Base-by-base conservation (phyloP, 2,113 vertebrate genomes). In the Atlantisia rogersi region DNA sequence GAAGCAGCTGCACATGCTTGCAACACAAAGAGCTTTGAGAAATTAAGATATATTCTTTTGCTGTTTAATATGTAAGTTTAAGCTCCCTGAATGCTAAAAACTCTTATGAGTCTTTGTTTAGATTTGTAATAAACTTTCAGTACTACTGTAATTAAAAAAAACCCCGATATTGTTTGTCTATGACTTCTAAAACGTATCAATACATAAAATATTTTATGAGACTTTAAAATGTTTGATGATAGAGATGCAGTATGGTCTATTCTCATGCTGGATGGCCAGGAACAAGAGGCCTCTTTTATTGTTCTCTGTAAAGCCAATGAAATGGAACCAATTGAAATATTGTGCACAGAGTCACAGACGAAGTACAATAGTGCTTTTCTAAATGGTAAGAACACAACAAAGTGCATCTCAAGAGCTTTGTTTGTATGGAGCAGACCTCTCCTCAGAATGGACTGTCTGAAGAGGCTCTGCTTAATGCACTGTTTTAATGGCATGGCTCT, bases 341-440 rank as follows among this genome's bases (percentile, higher is more conserved):
- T 91, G 87, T 74, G 77, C 82, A 86, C 15, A 60, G 69, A 96
- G 90, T 93, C 88, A 86, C 90, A 98, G 94, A 80, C 78, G 92
- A 39, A 67, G 87, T 48, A 80, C 94, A 96, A 95, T 63, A 97
- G 94, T 0, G 24, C 44, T 96, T 94, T 95, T 82, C 94, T 94
- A 77, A 96, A 95, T 76, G 84, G 84, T 77, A 82, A 91, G 81
- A 96, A 94, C 42, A 19, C 91, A 97, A 94, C 94, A 94, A 96
- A 97, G 90, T 97, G 96, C 56, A 90, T 96, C 96, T 97, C 94
- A 89, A 97, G 97, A 95, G 93, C 60, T 96, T 93, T 97, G 96
- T 97, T 97, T 97, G 90, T 88, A 32, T 75, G 95, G 90, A 84
- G 39, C 93, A 96, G 92, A 88, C 86, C 89, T 97, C 95, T 97